Conservation (phyloP, 2,888 invertebrate genomes). For the Tenthredo notha region DNA sequence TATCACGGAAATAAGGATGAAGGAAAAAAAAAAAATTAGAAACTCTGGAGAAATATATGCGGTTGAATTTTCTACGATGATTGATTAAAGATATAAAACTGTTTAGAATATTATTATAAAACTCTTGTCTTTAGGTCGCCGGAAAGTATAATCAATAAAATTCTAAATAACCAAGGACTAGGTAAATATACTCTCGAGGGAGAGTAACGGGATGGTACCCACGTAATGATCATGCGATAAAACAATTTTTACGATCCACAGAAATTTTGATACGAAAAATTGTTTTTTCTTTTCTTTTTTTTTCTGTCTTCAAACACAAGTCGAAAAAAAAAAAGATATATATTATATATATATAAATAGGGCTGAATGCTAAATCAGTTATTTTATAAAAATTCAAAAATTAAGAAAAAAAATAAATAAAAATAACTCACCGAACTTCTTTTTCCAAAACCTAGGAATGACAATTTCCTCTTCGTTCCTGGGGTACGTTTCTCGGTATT, state of each 20-base stretch:
- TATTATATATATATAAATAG: not conserved
- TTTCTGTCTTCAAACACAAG: not conserved
- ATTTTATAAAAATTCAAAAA: not conserved
- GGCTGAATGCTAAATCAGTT: not conserved
- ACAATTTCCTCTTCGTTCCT: constrained; percentile 85
- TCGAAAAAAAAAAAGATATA: not conserved
- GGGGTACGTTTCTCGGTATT: constrained; percentile 63
- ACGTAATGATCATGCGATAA: not conserved
- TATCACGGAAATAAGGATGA: not conserved
- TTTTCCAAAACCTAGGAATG: constrained; percentile 86
- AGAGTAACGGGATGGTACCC: not conserved
- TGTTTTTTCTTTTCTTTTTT: not conserved
- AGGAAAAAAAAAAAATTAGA: not conserved
- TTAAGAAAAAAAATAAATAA: not conserved
- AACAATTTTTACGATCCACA: not conserved
- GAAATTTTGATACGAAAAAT: not conserved
- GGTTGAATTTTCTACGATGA: not conserved
- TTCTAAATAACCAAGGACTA: not conserved
- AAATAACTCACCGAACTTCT: constrained; percentile 79
- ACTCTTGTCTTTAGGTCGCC: not conserved
- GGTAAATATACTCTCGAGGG: not conserved
- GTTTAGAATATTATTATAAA: not conserved
- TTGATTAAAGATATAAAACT: not conserved
- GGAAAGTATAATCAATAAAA: constrained; percentile 2
- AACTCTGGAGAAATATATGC: not conserved